Evolutionary conservation across 2,888 invertebrate species (phyloP).

Genomic region (Electrophaes corylata): DNA sequence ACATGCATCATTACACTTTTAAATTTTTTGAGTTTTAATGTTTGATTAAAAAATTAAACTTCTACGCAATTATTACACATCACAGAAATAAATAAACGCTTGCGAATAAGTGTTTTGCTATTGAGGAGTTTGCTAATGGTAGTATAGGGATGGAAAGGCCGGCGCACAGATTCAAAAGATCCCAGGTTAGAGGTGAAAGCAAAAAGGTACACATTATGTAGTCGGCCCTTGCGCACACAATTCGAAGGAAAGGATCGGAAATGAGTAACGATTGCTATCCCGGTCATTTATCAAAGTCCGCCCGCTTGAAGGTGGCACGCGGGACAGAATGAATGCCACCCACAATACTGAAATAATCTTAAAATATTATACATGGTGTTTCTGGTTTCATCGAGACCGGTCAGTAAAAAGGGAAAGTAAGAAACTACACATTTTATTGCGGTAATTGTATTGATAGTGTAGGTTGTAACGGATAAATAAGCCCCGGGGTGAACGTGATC

Average conservation of each 20-base stretch:
- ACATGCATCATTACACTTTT: conserved; percentile 30
- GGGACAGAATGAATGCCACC: conserved; percentile 62
- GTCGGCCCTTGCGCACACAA: conserved; percentile 50
- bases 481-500: too few species aligned
- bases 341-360: conserved; percentile 46
- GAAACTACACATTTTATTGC: too few species aligned
- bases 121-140: conserved; percentile 40
- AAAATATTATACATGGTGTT: conserved; percentile 12
- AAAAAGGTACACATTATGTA: conserved; percentile 65
- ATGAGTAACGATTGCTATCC: conserved; percentile 75
- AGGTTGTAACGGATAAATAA: too few species aligned
- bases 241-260: conserved; percentile 68
- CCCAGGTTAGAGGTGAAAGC: conserved; percentile 51
- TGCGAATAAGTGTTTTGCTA: conserved; percentile 15
- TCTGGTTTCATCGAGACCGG: too few species aligned
- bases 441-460: too few species aligned
- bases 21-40: conserved; percentile 4
- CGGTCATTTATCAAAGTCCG: conserved; percentile 78
- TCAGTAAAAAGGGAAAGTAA: too few species aligned
- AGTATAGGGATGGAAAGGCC: conserved; percentile 32
- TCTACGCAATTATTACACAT: conserved; percentile 24
- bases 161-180: conserved; percentile 49
- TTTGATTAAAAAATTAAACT: conserved; percentile 1
- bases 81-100: conserved; percentile 11
- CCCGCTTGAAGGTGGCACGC: conserved; percentile 55